These are phyloP conservation scores for Chaenogobius annularis DNA, from an alignment of 2,113 vertebrate species.

Conservation along the genomic window DNA sequence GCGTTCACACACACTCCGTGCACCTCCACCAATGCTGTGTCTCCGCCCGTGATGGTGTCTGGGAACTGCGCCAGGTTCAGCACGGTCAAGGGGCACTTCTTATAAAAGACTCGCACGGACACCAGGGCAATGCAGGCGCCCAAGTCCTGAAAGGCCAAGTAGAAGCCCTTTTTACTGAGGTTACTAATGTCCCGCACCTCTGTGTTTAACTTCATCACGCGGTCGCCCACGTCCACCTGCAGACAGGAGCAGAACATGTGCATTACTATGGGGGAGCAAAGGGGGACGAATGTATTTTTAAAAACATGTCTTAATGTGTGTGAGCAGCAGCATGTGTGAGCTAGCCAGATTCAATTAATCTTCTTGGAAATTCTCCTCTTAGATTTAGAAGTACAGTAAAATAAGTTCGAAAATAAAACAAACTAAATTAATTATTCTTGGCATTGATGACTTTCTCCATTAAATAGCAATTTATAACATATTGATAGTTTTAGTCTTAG, in stretches of 20 bases:
- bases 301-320: background rate
- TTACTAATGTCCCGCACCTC: constrained; percentile 83
- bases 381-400: background rate
- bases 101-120: constrained; percentile 83
- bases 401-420: background rate
- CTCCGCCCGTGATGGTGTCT: constrained; percentile 82
- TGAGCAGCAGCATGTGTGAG: background rate
- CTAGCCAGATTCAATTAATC: background rate
- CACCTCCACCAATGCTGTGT: constrained; percentile 84
- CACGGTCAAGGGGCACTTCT: constrained; percentile 81
- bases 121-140: constrained; percentile 85
- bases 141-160: constrained; percentile 84
- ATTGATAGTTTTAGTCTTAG: background rate
- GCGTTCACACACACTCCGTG: constrained; percentile 80
- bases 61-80: constrained; percentile 82
- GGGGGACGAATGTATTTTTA: background rate
- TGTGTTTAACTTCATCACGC: constrained; percentile 85
- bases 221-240: constrained; percentile 82
- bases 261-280: background rate
- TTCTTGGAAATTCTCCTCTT: background rate
- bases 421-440: background rate
- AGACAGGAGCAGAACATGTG: background rate
- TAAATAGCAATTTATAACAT: background rate
- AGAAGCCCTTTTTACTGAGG: constrained; percentile 83
- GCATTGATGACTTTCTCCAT: background rate